Evolutionary conservation across 1,140 invertebrate genomes (phyloP), one percentile per base, ranked within the genome.

Genomic region (Drosophila ananassae): DNA sequence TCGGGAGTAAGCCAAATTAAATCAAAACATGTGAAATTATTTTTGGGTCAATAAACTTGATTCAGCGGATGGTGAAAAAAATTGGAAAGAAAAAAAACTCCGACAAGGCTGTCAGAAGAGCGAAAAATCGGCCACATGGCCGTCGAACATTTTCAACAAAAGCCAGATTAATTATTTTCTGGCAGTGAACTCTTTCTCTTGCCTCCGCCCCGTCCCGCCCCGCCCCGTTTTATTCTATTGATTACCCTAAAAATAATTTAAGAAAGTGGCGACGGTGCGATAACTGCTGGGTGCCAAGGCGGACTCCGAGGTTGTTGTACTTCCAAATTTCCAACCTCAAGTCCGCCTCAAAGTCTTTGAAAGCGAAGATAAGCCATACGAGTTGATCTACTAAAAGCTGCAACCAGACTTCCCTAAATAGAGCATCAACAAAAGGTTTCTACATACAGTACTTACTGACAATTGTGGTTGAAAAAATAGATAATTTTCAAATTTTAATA

Each of bases 231-330:
- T 12, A 37, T 62, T 71, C 73, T 57, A 80, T 80, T 53, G 77
- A 79, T 80, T 79, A 52, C 64, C 67, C 58, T 60, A 56, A 64
- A 64, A 79, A 76, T 63, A 69, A 66, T 68, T 61, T 64, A 60
- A 62, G 47, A 39, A 73, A 53, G 37, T 50, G 59, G 44, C 53
- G 62, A 60, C 52, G 56, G 48, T 58, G 67, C 64, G 55, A 47
- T 73, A 62, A 73, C 57, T 62, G 68, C 69, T 72, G 57, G 68
- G 68, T 61, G 71, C 67, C 68, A 52, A 37, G 37, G 37, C 55
- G 61, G 56, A 60, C 47, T 48, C 34, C 41, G 68, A 62, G 68
- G 71, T 73, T 73, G 58, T 62, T 54, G 57, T 73, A 62, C 71
- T 59, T 61, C 57, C 64, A 30, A 73, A 48, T 62, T 69, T 44